These are phyloP conservation scores for Mesoclemmys tuberculata DNA, from an alignment of 2,113 vertebrate genomes.

Conservation along the genomic window DNA sequence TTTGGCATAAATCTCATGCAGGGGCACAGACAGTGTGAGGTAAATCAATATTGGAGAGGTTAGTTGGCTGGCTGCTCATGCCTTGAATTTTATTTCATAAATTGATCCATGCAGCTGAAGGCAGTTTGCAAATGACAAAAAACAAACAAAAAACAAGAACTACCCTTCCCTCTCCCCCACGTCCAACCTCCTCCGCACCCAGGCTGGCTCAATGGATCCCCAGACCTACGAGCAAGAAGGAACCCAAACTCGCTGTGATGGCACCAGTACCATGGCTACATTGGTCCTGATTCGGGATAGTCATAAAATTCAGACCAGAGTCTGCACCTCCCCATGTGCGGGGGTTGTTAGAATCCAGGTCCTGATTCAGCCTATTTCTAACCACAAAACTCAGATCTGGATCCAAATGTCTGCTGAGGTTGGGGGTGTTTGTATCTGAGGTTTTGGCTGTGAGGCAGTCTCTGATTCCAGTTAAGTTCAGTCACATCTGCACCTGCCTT, in stretches of 20 bases:
- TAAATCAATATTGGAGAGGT: neutral
- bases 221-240: neutral
- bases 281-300: neutral
- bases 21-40: neutral
- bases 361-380: neutral
- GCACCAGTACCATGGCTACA: neutral
- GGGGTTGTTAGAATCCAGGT: slow-evolving; percentile 4
- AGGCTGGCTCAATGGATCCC: neutral
- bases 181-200: neutral
- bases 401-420: neutral
- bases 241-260: neutral
- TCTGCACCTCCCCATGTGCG: neutral
- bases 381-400: slow-evolving; percentile 11
- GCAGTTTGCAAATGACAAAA: neutral
- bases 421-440: neutral
- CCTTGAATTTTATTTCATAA: slow-evolving; percentile 52
- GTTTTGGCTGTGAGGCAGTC: neutral
- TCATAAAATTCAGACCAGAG: accelerated
- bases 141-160: neutral
- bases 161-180: neutral
- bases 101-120: slow-evolving; percentile 37
- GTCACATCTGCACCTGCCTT: neutral
- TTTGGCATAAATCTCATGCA: slow-evolving; percentile 5
- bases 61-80: neutral
- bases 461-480: neutral